Base-by-base conservation (phyloP, 2,888 invertebrate species). In the Plutella xylostella region DNA sequence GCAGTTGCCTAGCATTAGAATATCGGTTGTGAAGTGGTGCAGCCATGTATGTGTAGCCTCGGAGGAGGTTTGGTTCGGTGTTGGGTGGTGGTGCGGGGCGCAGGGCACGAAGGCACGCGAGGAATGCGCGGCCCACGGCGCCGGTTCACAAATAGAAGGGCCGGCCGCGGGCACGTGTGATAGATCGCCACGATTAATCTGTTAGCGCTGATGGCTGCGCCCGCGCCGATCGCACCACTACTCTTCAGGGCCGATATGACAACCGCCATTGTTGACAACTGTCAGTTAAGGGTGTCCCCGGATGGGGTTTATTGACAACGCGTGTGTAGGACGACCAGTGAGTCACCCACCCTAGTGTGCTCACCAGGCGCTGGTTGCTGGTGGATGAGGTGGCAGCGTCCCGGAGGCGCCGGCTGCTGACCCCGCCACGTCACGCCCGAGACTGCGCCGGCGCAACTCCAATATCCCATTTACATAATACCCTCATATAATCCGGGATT, bases 131-230 rank as follows among this genome's bases (percentile, higher is more conserved):
- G 77, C 78, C 77, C 75, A 72, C 77, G 77, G 76, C 79, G 79
- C 80, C 79, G 72, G 78, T 76, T 79, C 78, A 82, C 82, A 80
- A 79, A 80, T 80, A 82, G 79, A 82, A 82, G 79, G 79, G 76
- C 78, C 75, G 68, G 72, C 71, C 63, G 64, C 69, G 66, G 66
- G 75, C 80, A 77, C 76, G 77, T 77, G 78, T 78, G 70, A 77
- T 76, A 72, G 74, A 76, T 78, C 65, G 72, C 72, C 62, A 67
- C 72, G 71, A 78, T 76, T 72, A 70, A 75, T 77, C 75, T 72
- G 72, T 76, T 76, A 71, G 68, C 72, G 66, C 68, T 67, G 68
- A 70, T 65, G 66, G 60, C 63, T 72, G 68, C 65, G 65, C 65
- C 58, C 55, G 65, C 68, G 63, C 62, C 55, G 35, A 18, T 30